Evolutionary conservation across 2,888 invertebrate genomes (phyloP).

Genomic region (Epistrophe grossulariae): DNA sequence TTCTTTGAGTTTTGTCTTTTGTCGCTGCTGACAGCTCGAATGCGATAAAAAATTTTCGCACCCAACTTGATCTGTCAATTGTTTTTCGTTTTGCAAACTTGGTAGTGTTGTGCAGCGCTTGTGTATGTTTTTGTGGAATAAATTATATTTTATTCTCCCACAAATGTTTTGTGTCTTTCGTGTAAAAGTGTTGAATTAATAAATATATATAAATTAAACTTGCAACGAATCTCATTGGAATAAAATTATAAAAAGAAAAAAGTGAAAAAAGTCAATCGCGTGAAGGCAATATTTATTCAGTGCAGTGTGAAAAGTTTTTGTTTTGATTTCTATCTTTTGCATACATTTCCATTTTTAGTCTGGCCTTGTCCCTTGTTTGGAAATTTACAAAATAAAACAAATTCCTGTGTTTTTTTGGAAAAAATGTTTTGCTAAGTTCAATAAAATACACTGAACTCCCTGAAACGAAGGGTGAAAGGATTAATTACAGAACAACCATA

Average conservation of each 20-base stretch:
- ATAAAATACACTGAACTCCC: neutral
- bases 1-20: constrained; percentile 17
- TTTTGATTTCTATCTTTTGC: constrained; percentile 20
- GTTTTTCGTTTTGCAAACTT: constrained; percentile 25
- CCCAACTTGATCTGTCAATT: constrained; percentile 31
- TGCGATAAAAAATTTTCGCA: neutral
- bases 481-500: neutral
- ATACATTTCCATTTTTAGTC: neutral
- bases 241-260: constrained; percentile 13
- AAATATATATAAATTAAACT: neutral
- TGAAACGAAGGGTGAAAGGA: neutral
- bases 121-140: constrained; percentile 2
- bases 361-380: neutral
- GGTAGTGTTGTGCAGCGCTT: neutral
- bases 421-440: constrained; percentile 11
- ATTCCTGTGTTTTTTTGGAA: neutral
- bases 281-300: neutral
- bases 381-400: constrained; percentile 1
- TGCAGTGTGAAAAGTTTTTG: constrained; percentile 17
- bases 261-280: constrained; percentile 12
- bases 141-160: neutral
- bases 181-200: neutral
- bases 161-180: neutral
- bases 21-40: constrained; percentile 18
- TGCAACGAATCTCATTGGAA: neutral